Evolutionary conservation across 2,113 vertebrate genomes (phyloP), one percentile per base, ranked within the genome.

Genomic region (Puntigrus tetrazona): DNA sequence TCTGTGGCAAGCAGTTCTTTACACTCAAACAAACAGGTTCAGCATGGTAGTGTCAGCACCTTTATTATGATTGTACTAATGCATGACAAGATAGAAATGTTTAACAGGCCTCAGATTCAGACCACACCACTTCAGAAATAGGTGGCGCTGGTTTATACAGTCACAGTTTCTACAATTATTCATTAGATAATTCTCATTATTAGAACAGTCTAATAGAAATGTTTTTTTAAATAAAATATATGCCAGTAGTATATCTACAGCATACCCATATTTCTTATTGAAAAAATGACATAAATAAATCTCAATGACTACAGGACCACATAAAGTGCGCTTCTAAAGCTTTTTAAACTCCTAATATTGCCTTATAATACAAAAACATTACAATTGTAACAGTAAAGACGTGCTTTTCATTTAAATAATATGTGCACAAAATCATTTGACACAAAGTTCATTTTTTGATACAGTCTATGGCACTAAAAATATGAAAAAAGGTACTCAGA

Each of bases 271-370:
- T 84, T 41, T 86, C 41, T 55, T 22, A 13, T 7, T 79, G 5
- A 38, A 25, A 72, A 74, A 34, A 38, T 81, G 16, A 2, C 29
- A 69, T 59, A 10, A 55, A 72, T 80, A 18, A 13, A 82, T 79
- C 22, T 38, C 36, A 79, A 7, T 75, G 7, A 20, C 25, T 36
- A 73, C 74, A 25, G 63, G 45, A 83, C 50, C 31, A 25, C 18
- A 27, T 90, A 90, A 92, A 92, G 90, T 92, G 90, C 88, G 79
- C n/a, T 86, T 73, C 41, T 67, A 87, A 87, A 70, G 81, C 9
- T 34, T n/a, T n/a, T n/a, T 57, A 4, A 61, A 55, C 22, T 27
- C 63, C 63, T 27, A 73, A 34, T 75, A 73, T 67, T 73, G 52
- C 79, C 29, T 73, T 50, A 59, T 59, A 63, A 31, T 52, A 45